phyloP scores from a whole-genome alignment of 2,113 vertebrate genomes.

The Perca fluviatilis region DNA sequence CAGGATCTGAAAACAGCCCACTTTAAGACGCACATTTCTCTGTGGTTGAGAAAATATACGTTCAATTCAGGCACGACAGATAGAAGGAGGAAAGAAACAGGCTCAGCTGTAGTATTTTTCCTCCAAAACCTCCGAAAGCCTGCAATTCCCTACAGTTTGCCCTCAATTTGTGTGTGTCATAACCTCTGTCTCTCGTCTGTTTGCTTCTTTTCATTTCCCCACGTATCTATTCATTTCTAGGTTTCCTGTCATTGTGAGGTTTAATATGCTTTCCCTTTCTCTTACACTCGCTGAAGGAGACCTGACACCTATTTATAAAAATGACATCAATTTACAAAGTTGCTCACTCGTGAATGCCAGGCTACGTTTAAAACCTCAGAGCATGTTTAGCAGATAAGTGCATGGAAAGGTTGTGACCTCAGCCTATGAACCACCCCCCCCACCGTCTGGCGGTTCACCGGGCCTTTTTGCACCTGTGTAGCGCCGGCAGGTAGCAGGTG shows the following conservation, averaged over 20 bases:
- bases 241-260: conserved; percentile 29
- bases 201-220: conserved; percentile 8
- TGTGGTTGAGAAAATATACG: background rate
- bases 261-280: conserved; percentile 18
- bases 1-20: background rate
- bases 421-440: conserved; percentile 5
- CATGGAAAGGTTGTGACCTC: conserved; percentile 54
- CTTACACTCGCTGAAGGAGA: conserved; percentile 23
- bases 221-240: conserved; percentile 42
- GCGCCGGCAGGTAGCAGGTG: conserved; percentile 22
- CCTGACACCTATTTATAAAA: conserved; percentile 28
- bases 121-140: conserved; percentile 22
- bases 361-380: background rate
- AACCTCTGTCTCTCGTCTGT: background rate
- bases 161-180: conserved; percentile 65
- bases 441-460: conserved; percentile 14
- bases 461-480: conserved; percentile 74
- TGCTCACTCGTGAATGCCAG: conserved; percentile 20
- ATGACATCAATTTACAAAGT: conserved; percentile 59
- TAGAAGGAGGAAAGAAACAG: conserved; percentile 9
- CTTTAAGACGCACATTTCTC: background rate
- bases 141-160: conserved; percentile 49
- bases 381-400: conserved; percentile 31
- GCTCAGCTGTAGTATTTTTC: conserved; percentile 13
- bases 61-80: conserved; percentile 7